A percentile compares a stretch with the other conserved stretches of the same genome.
phyloP scores from a whole-genome alignment of 2,797 vertebrate species.

The Melanotaenia pygmaea region DNA sequence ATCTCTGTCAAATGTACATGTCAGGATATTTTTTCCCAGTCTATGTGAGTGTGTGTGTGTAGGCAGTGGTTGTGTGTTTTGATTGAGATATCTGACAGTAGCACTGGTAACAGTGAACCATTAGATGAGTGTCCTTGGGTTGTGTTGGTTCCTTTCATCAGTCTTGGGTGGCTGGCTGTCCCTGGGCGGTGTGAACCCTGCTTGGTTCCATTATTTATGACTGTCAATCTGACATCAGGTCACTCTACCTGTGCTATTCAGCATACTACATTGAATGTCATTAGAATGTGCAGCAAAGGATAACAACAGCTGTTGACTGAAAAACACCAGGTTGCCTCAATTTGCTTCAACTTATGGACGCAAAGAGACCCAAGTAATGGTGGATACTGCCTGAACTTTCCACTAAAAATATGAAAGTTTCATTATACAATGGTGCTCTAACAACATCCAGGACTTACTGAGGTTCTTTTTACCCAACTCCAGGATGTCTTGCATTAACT shows the following conservation, averaged over 20 bases:
- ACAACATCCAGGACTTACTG: not conserved
- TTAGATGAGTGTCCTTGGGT: constrained; percentile 79
- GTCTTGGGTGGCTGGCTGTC: constrained; percentile 64
- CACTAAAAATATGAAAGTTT: constrained; percentile 12
- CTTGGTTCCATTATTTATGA: constrained; percentile 74
- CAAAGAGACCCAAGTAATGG: not conserved
- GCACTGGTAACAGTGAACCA: constrained; percentile 63
- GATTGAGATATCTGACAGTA: constrained; percentile 76
- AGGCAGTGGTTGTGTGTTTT: constrained; percentile 40
- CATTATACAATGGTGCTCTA: constrained; percentile 14
- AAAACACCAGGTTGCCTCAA: constrained; percentile 35
- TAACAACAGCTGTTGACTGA: constrained; percentile 52
- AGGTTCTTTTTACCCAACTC: not conserved
- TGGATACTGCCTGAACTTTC: constrained; percentile 5
- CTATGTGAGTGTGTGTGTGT: constrained; percentile 16
- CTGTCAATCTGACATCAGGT: constrained; percentile 71
- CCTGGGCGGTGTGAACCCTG: constrained; percentile 60
- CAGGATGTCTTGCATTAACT: not conserved
- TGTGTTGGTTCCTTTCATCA: constrained; percentile 64
- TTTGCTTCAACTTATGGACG: constrained; percentile 27
- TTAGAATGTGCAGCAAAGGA: constrained; percentile 47
- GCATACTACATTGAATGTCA: constrained; percentile 48
- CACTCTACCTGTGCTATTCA: constrained; percentile 65
- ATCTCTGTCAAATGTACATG: constrained; percentile 53
- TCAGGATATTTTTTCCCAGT: constrained; percentile 26